Evolutionary conservation across 1,140 invertebrate genomes (phyloP).

Genomic region (Adoxophyes honmai): DNA sequence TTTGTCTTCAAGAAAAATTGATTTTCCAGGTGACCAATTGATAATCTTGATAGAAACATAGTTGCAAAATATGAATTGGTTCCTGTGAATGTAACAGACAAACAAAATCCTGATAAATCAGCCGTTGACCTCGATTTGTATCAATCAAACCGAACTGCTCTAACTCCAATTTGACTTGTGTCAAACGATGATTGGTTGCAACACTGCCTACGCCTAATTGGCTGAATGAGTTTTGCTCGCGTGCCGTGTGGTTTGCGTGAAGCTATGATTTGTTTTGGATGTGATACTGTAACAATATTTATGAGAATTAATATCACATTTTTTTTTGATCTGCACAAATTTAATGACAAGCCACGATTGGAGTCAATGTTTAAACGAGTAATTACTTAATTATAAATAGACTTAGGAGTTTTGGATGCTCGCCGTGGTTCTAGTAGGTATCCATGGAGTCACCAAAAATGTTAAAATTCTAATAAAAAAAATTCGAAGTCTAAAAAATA

Average conservation of each 20-base stretch:
- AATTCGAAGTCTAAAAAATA: no score
- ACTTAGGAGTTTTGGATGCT: no score
- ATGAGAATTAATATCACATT: no score
- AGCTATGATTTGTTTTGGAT: constrained; percentile 8
- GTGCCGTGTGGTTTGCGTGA: constrained; percentile 35
- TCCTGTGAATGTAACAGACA: constrained; percentile 21
- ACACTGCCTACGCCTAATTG: constrained; percentile 63
- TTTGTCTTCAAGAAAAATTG: no score
- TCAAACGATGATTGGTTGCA: constrained; percentile 72
- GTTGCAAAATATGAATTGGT: constrained; percentile 18
- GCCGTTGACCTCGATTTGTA: constrained; percentile 63
- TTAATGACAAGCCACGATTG: no score
- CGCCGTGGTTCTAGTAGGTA: no score
- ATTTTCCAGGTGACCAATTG: no score
- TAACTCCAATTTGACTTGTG: constrained; percentile 65
- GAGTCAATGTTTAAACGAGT: no score
- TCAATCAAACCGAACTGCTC: constrained; percentile 61
- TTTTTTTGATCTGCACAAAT: no score
- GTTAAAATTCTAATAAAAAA: no score
- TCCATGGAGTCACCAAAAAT: no score
- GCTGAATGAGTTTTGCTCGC: constrained; percentile 61
- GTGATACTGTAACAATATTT: not conserved
- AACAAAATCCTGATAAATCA: constrained; percentile 49
- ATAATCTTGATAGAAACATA: not conserved
- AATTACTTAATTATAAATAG: no score